Evolutionary conservation across 2,888 invertebrate species (phyloP).

Genomic region (Agonopterix alstromeriana): DNA sequence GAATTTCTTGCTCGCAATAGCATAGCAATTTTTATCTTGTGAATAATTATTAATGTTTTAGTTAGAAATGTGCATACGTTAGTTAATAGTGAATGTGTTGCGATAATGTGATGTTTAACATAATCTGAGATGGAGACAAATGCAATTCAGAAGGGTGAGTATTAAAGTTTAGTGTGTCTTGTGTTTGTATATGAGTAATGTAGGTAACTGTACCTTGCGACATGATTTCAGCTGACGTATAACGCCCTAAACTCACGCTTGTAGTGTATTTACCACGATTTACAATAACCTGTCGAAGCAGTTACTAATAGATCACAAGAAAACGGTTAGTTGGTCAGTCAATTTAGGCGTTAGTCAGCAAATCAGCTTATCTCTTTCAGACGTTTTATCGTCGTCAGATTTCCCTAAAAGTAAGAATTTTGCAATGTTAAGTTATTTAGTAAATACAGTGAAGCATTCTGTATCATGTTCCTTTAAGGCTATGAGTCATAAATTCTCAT

Average conservation of each 20-base stretch:
- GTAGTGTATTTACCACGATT: conserved; percentile 1
- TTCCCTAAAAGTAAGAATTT: conserved; percentile 2
- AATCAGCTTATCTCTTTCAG: conserved; percentile 24
- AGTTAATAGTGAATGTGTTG: conserved; percentile 18
- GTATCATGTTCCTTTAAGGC: conserved; percentile 12
- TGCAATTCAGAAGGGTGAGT: conserved; percentile 68
- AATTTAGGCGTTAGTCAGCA: conserved; percentile 17
- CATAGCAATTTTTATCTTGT: not conserved
- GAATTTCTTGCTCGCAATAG: not conserved
- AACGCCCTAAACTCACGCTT: conserved; percentile 21
- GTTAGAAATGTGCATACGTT: not conserved
- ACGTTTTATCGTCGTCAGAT: conserved; percentile 23
- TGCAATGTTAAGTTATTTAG: conserved; percentile 1
- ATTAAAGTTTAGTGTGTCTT: conserved; percentile 35
- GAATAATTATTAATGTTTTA: not conserved
- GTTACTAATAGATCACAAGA: not conserved
- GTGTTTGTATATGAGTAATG: conserved; percentile 71
- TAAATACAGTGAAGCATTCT: conserved; percentile 15
- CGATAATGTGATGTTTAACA: conserved; percentile 62
- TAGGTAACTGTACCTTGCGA: conserved; percentile 64
- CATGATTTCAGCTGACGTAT: conserved; percentile 49
- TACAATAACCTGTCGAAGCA: not conserved
- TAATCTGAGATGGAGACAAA: conserved; percentile 63
- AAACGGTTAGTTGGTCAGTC: not conserved
- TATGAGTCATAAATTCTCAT: conserved; percentile 49